These are phyloP conservation scores for Noctua fimbriata DNA, from an alignment of 2,888 invertebrate species.

Conservation along the genomic window DNA sequence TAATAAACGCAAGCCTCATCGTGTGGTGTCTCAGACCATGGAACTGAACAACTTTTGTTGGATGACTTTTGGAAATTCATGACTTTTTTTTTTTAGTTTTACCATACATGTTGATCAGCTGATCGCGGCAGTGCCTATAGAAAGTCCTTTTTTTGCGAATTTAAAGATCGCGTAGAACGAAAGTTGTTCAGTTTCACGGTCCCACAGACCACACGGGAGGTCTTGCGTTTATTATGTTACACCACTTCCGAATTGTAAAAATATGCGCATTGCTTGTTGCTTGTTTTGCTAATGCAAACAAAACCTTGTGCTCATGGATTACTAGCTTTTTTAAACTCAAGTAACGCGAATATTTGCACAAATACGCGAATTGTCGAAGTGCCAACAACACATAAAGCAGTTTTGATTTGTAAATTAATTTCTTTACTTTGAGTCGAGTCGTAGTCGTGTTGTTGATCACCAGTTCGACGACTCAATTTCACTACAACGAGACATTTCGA, in stretches of 20 bases:
- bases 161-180: too few species aligned
- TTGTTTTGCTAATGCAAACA: not conserved
- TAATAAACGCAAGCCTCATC: too few species aligned
- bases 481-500: conserved; percentile 21
- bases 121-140: too few species aligned
- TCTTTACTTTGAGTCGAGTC: conserved; percentile 40
- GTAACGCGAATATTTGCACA: conserved; percentile 1
- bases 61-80: too few species aligned
- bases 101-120: too few species aligned
- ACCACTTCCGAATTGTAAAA: not conserved
- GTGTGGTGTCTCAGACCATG: too few species aligned
- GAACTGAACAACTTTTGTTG: too few species aligned
- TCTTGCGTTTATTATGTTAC: too few species aligned
- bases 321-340: not conserved
- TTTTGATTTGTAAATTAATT: not conserved
- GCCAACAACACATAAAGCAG: conserved; percentile 7
- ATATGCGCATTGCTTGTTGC: not conserved
- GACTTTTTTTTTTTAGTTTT: too few species aligned
- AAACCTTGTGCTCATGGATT: not conserved
- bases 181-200: too few species aligned
- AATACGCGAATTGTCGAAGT: not conserved
- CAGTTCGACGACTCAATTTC: conserved; percentile 32
- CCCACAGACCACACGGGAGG: too few species aligned
- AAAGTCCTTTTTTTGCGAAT: too few species aligned
- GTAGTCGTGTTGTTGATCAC: conserved; percentile 26